Percentiles rank a stretch among this genome's conserved stretches.
phyloP scores from a whole-genome alignment of 2,797 vertebrate species.

The Phrynocephalus forsythii region DNA sequence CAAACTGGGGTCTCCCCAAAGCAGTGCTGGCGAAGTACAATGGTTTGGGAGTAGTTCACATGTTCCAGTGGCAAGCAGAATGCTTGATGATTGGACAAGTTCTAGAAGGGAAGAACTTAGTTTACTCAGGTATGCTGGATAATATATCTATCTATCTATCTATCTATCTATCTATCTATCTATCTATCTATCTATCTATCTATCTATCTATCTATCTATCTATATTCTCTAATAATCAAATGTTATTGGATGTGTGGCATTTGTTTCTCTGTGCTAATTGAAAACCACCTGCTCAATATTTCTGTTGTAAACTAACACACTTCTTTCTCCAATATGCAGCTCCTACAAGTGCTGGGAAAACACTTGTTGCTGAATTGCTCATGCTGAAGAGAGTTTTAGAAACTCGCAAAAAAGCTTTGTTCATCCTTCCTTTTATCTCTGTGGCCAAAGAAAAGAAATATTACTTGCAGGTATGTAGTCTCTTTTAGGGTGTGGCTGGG shows the following conservation, averaged over 20 bases:
- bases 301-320: constrained; percentile 5
- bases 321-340: constrained; percentile 77
- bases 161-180: no score
- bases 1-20: constrained; percentile 92
- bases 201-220: no score
- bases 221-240: background rate
- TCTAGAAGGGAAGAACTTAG: constrained; percentile 91
- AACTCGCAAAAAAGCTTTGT: constrained; percentile 91
- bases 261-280: background rate
- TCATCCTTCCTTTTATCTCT: constrained; percentile 96
- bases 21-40: constrained; percentile 89
- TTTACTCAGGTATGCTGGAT: constrained; percentile 90
- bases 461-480: constrained; percentile 88
- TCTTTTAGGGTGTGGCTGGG: background rate
- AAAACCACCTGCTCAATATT: background rate
- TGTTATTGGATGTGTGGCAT: background rate
- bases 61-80: constrained; percentile 99
- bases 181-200: no score
- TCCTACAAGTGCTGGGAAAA: constrained; percentile 98
- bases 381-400: constrained; percentile 94
- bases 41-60: constrained; percentile 87
- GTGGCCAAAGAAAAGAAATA: constrained; percentile 97
- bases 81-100: constrained; percentile 91
- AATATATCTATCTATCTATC: no score
- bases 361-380: constrained; percentile 94